Base-by-base conservation (phyloP, 2,797 vertebrate genomes). In the Fratercula arctica region DNA sequence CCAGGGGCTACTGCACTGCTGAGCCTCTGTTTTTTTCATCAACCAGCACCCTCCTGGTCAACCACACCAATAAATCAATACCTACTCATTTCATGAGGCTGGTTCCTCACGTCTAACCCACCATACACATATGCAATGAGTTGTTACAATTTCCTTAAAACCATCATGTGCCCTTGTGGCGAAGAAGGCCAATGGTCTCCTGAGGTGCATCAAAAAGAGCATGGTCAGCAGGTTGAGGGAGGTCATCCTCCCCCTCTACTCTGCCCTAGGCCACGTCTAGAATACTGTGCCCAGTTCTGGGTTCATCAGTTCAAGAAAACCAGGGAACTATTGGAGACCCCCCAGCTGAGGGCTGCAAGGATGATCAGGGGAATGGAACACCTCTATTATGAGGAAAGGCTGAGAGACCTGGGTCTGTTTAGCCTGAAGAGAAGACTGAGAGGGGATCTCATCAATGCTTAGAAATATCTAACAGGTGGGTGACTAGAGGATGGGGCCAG, bases 1-100 rank as follows among this genome's bases (percentile, higher is more conserved):
- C 46, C 10, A 1, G 28, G 37, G 14, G 16, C 17, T 51, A 51
- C 13, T 26, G 4, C 37, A 25, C 43, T 0, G 0, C 16, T 46
- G 12, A 89, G 29, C 13, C 23, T 46, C 46, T 61, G 31, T 9
- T 66, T 13, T 64, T 50, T 53, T 53, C 35, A 43, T 56, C 16
- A 54, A 7, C 15, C 48, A 50, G 26, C 14, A 26, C 7, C 10
- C 8, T 76, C 66, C 67, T n/a, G 10, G 60, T 70, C 68, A 88
- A 19, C 5, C 56, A 48, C 60, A 80, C 5, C 64, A 51, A n/a
- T 57, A 68, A 88, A 86, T 29, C 66, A 78, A 29, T 60, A 35
- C 15, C 13, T n/a, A 28, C 48, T 21, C 26, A 51, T 60, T 81
- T 77, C 56, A 7, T 60, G 18, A 87, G n/a, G 50, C 25, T 26